Conservation (phyloP, 2,888 invertebrate species). For the Pecten maximus region DNA sequence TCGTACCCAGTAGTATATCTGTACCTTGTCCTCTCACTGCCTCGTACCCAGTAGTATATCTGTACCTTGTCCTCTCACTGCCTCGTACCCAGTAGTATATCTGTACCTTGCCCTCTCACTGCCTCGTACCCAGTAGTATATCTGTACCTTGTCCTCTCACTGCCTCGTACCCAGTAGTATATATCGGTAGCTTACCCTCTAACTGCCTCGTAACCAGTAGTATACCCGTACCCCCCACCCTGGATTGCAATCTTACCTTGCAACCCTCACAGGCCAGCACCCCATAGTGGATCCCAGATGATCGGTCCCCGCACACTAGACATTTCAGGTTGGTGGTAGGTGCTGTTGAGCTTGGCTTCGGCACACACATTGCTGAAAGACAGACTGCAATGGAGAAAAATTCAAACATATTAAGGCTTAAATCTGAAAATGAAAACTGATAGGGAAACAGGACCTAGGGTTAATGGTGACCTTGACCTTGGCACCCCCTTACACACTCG, state of each 20-base stretch:
- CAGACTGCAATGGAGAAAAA: slow-evolving; percentile 16
- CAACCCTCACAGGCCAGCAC: slow-evolving; percentile 82
- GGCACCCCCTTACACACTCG: no score
- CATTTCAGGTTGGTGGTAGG: slow-evolving; percentile 74
- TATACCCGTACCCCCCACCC: background rate
- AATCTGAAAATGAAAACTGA: no score
- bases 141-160: background rate
- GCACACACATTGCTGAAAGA: slow-evolving; percentile 40
- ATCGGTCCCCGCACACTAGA: slow-evolving; percentile 81
- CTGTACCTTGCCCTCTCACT: background rate
- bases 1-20: no score
- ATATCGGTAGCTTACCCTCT: no score
- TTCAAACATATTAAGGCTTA: no score
- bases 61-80: no score
- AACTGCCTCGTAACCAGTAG: no score
- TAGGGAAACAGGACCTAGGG: no score
- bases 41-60: no score
- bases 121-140: background rate
- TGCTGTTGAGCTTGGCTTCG: slow-evolving; percentile 55
- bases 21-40: no score
- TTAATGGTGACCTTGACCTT: no score
- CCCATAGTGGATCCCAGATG: slow-evolving; percentile 82
- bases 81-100: no score
- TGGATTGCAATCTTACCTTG: slow-evolving; percentile 72
- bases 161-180: background rate